These are phyloP conservation scores for Trichogramma pretiosum DNA, from an alignment of 1,140 invertebrate genomes.

Conservation along the genomic window DNA sequence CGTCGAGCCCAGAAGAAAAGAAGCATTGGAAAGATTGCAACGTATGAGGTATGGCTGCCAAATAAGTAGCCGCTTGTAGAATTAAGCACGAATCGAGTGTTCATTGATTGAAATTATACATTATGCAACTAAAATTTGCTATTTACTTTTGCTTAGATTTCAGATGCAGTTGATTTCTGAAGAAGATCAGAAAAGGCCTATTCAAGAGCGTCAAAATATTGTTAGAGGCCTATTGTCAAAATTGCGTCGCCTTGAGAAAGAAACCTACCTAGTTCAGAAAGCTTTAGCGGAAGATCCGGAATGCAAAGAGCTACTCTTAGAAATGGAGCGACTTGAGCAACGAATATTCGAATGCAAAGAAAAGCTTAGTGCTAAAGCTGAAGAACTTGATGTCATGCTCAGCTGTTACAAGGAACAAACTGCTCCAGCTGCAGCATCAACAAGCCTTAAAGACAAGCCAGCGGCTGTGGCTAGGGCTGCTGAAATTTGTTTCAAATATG, in stretches of 20 bases:
- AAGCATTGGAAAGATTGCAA: conserved; percentile 79
- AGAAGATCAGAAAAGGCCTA: conserved; percentile 84
- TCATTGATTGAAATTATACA: too few species aligned
- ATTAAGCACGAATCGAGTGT: too few species aligned
- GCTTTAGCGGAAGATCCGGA: conserved; percentile 65
- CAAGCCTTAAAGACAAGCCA: conserved; percentile 51
- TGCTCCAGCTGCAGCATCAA: conserved; percentile 37
- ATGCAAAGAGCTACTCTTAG: conserved; percentile 48
- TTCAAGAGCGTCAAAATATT: conserved; percentile 82
- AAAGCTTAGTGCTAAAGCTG: conserved; percentile 72
- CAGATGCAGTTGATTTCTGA: conserved; percentile 81
- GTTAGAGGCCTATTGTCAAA: conserved; percentile 73
- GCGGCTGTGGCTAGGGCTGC: conserved; percentile 76
- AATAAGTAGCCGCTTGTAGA: too few species aligned
- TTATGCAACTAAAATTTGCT: too few species aligned
- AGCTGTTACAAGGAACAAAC: conserved; percentile 76
- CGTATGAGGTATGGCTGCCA: conserved; percentile 61
- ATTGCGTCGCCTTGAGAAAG: conserved; percentile 75
- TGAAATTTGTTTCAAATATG: conserved; percentile 98
- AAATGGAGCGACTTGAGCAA: conserved; percentile 63
- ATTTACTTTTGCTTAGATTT: conserved; percentile 35
- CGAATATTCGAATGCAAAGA: conserved; percentile 86
- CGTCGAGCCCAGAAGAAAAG: conserved; percentile 91
- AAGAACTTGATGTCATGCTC: conserved; percentile 86
- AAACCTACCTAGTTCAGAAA: conserved; percentile 82